A percentile compares a stretch with the other conserved stretches of the same genome.
phyloP scores from a whole-genome alignment of 2,113 vertebrate genomes.

The Capra hircus region DNA sequence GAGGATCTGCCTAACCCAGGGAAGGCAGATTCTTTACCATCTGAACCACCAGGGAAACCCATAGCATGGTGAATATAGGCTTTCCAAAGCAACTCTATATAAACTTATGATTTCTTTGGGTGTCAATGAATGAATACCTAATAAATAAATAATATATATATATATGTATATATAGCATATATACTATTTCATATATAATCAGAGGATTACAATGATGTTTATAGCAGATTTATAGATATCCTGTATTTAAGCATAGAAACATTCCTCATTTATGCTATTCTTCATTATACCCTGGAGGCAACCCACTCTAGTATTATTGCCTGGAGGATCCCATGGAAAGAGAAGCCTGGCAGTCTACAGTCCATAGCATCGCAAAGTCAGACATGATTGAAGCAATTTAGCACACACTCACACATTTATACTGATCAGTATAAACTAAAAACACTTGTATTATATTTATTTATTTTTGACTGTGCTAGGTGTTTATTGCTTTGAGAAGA shows the following conservation, averaged over 20 bases:
- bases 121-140: constrained; percentile 34
- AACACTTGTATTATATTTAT: not conserved
- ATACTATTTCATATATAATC: not conserved
- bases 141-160: not conserved
- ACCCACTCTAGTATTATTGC: not conserved
- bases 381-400: not conserved
- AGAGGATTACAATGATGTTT: not conserved
- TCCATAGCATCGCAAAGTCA: not conserved
- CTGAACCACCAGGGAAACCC: not conserved
- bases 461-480: not conserved
- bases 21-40: not conserved
- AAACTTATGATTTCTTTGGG: not conserved
- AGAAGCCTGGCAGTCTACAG: not conserved
- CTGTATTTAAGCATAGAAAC: not conserved
- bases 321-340: not conserved
- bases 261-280: not conserved
- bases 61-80: not conserved
- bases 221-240: not conserved
- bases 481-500: not conserved
- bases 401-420: not conserved
- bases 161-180: not conserved
- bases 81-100: not conserved
- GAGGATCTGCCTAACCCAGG: not conserved
- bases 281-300: not conserved
- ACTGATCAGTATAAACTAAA: not conserved